Evolutionary conservation across 1,140 invertebrate genomes (phyloP).

Genomic region (Panagrolaimus sp.): DNA sequence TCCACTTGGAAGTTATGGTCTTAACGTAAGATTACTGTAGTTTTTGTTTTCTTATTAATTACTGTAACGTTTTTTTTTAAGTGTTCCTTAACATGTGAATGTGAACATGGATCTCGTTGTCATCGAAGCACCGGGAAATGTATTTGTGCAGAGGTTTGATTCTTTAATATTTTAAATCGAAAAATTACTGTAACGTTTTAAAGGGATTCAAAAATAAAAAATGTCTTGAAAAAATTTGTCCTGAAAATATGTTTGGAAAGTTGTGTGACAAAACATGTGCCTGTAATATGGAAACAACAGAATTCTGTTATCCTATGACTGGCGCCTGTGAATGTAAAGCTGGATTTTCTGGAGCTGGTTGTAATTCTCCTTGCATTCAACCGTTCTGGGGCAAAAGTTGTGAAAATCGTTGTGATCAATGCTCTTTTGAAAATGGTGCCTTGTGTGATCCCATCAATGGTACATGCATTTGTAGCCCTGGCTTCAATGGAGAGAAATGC

Average conservation of each 20-base stretch:
- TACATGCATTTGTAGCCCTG: conserved; percentile 75
- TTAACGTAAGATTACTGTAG: too few species aligned
- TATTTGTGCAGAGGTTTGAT: conserved; percentile 43
- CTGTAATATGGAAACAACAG: conserved; percentile 48
- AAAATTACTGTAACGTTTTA: too few species aligned
- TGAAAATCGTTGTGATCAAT: conserved; percentile 41
- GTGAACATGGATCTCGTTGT: conserved; percentile 66
- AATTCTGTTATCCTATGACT: conserved; percentile 69
- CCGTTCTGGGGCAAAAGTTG: conserved; percentile 56
- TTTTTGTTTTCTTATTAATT: too few species aligned
- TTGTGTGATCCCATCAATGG: conserved; percentile 75
- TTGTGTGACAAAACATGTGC: conserved; percentile 46
- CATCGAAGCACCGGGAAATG: conserved; percentile 57
- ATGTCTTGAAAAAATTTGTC: conserved; percentile 59
- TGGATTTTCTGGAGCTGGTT: conserved; percentile 64
- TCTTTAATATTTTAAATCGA: too few species aligned
- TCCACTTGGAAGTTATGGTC: conserved; percentile 18
- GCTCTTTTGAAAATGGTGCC: conserved; percentile 37
- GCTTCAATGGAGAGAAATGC: conserved; percentile 62
- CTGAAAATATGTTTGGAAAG: conserved; percentile 66
- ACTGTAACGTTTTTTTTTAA: too few species aligned
- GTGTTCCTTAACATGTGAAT: conserved; percentile 60
- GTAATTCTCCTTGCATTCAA: conserved; percentile 69
- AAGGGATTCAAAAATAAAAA: conserved; percentile 48
- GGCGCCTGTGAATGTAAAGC: conserved; percentile 77